Base-by-base conservation (phyloP, 1,140 invertebrate genomes). In the Tetragnatha versicolor region DNA sequence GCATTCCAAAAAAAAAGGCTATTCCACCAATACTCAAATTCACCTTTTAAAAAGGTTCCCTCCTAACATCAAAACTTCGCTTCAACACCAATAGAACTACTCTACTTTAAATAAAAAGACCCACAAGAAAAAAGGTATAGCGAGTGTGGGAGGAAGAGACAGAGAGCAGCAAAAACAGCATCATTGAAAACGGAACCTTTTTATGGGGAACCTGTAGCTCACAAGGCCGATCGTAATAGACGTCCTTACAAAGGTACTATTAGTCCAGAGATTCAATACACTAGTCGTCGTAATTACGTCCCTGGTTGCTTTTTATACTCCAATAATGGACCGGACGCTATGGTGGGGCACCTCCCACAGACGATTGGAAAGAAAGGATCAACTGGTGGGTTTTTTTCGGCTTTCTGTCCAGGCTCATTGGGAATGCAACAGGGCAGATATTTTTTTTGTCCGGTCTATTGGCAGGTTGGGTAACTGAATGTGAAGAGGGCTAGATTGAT, bases 221-320 rank as follows among this genome's bases (percentile, higher is more conserved):
- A 49, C 72, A 75, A 70, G 55, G 39, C 72, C 17, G 29, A 39
- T 29, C 53, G 69, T 73, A 58, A 73, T 73, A 55, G 69, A 73
- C 27, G 55, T 33, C 63, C 58, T 63, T 75, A 75, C 35, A 63
- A 49, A 75, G 58, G 72, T 75, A 45, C 39, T 75, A 75, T 75
- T 75, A 75, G 58, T 42, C 25, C 14, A 27, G 63, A 63, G 72
- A 75, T 75, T 75, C 72, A 75, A 75, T 75, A 75, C 72, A 45
- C 39, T 29, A 45, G 66, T 60, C 42, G 69, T 17, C 55, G 58
- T 75, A 75, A 75, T 75, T 75, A 63, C 72, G 63, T 49, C 20
- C 20, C 42, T 27, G 49, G 72, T 75, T 75, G 37, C 39, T 61
- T 61, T 75, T 75, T 75, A 51, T 75, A 22, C 58, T 22, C 72